Base-by-base conservation (phyloP, 2,888 invertebrate genomes). In the Leptinotarsa peninsularis region DNA sequence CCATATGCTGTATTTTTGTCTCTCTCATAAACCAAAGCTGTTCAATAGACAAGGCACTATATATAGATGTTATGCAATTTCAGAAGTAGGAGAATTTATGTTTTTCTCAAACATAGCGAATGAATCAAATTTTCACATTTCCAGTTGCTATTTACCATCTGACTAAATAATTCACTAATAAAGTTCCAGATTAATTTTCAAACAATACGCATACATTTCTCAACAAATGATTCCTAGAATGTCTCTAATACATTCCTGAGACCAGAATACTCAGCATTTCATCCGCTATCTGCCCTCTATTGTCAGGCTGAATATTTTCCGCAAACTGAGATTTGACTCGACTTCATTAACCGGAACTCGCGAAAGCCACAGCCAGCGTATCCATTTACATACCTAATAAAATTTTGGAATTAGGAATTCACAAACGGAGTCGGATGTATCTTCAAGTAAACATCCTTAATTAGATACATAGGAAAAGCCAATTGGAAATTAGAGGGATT, bases 401-500 rank as follows among this genome's bases (percentile, higher is more conserved):
- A 63, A 63, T 63, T 63, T 63, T 2, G 14, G 33, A 43, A 63
- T 63, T 63, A 43, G 10, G 43, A 63, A 63, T 63, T 63, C 27
- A 43, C 63, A 63, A 63, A 63, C 63, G 63, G 63, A 63, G 63
- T 63, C 63, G 63, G 63, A 63, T 63, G 63, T 63, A 63, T 63
- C 63, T 63, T 13, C 63, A n/a, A n/a, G 63, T 63, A 63, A 63
- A 63, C 63, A 63, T 33, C 43, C 63, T 18, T 63, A 63, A 63
- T 63, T 63, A 63, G 43, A 63, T 63, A 63, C 63, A 43, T 43
- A 17, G 33, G 63, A 13, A 63, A 63, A 49, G 50, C 49, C 67
- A 50, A 67, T 50, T 67, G 67, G 50, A 67, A 67, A 67, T 67
- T 67, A 67, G 50, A 67, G 49, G 67, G 50, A 49, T 67, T 67